phyloP scores from a whole-genome alignment of 2,113 vertebrate genomes.

The Stictonetta naevosa region DNA sequence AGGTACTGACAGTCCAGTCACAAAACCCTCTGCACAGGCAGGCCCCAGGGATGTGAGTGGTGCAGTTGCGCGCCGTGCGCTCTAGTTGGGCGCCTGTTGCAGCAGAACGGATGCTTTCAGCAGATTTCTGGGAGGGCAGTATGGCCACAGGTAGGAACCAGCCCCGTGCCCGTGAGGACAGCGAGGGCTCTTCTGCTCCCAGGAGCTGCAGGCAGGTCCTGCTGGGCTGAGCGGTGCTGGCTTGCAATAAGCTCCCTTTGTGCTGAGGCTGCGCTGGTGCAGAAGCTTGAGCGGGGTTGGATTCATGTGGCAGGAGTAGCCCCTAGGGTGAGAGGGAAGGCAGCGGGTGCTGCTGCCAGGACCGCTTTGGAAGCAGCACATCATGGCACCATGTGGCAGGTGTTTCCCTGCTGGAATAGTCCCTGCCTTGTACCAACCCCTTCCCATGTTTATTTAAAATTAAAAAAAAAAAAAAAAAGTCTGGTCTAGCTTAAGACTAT shows the following conservation, averaged over 20 bases:
- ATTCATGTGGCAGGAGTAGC: neutral
- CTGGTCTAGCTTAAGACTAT: neutral
- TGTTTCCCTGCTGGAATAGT: too few species aligned
- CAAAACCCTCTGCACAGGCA: neutral
- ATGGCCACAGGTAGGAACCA: neutral
- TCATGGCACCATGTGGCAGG: neutral
- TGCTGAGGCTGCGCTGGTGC: neutral
- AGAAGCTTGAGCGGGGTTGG: neutral
- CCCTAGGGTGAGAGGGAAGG: neutral
- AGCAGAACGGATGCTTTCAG: too few species aligned
- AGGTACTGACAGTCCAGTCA: neutral
- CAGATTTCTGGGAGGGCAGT: neutral
- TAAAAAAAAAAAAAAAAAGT: neutral
- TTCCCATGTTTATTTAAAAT: neutral
- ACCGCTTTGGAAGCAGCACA: neutral
- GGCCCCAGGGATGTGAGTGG: neutral
- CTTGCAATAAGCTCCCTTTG: neutral
- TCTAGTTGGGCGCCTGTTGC: neutral
- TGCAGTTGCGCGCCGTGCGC: too few species aligned
- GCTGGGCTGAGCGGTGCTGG: neutral
- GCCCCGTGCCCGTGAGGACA: neutral
- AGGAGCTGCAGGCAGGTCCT: fast-evolving
- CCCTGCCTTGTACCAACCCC: neutral
- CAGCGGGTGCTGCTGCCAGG: too few species aligned
- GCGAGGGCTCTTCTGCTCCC: neutral